These are phyloP conservation scores for Lepilemur ruficaudatus DNA, from an alignment of 2,797 vertebrate genomes.

Conservation along the genomic window DNA sequence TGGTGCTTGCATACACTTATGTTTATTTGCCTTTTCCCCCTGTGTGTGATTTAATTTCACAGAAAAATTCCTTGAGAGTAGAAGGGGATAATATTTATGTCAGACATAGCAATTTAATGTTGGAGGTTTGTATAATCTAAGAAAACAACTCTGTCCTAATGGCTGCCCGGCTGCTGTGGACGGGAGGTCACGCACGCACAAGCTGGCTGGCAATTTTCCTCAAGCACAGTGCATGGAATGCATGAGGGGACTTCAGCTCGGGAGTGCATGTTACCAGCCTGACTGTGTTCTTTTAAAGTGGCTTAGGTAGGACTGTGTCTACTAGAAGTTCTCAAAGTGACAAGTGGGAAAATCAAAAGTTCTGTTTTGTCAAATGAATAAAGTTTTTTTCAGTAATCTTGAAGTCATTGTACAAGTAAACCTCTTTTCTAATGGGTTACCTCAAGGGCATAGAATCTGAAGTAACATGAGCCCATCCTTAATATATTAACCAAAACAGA, in stretches of 20 bases:
- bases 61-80: slow-evolving; percentile 97
- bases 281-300: slow-evolving; percentile 51
- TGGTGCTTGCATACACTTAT: slow-evolving; percentile 77
- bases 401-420: not conserved
- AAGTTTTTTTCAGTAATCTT: not conserved
- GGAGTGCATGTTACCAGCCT: slow-evolving; percentile 81
- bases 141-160: slow-evolving; percentile 83
- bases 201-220: slow-evolving; percentile 85
- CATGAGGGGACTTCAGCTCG: slow-evolving; percentile 83
- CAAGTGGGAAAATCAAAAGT: slow-evolving; percentile 77
- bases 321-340: slow-evolving; percentile 75
- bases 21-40: slow-evolving; percentile 75
- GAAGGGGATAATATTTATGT: slow-evolving; percentile 99
- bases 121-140: slow-evolving; percentile 97
- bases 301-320: slow-evolving; percentile 40
- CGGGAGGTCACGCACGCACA: slow-evolving; percentile 91
- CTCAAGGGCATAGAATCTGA: not conserved
- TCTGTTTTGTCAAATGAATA: slow-evolving; percentile 65
- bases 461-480: slow-evolving; percentile 5
- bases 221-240: slow-evolving; percentile 89
- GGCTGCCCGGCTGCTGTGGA: slow-evolving; percentile 88
- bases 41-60: slow-evolving; percentile 89
- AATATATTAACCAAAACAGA: not conserved
- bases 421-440: slow-evolving; percentile 3
- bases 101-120: slow-evolving; percentile 99